These are phyloP conservation scores for Malurus leucopterus DNA, from an alignment of 2,797 vertebrate species.

Conservation along the genomic window DNA sequence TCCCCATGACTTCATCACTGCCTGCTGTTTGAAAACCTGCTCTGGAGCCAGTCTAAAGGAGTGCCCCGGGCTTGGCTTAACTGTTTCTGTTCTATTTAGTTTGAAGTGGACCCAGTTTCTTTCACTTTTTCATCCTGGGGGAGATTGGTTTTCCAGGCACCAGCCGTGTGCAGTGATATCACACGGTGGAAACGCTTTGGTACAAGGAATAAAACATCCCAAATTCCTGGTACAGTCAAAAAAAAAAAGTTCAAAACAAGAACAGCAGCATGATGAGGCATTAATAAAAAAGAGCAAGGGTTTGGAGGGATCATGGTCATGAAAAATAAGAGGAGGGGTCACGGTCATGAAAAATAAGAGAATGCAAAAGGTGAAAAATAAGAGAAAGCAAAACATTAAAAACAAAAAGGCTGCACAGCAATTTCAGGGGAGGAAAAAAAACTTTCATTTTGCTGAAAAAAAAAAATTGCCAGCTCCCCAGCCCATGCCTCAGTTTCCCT, in stretches of 20 bases:
- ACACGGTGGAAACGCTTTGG: background rate
- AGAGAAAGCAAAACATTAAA: background rate
- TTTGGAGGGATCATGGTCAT: background rate
- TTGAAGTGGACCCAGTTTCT: background rate
- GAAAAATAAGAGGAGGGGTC: background rate
- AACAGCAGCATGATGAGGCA: background rate
- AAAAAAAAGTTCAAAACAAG: background rate
- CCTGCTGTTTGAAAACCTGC: conserved; percentile 2
- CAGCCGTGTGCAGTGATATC: rapidly evolving
- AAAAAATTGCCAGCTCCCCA: background rate
- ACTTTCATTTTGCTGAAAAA: background rate
- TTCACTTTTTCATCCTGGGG: background rate
- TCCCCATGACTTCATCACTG: conserved; percentile 48
- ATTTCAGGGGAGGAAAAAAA: background rate
- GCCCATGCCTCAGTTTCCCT: conserved; percentile 30
- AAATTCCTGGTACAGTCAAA: background rate
- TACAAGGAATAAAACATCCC: background rate
- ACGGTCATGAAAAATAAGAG: background rate
- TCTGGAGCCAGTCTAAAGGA: conserved; percentile 32
- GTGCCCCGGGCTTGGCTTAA: conserved; percentile 38
- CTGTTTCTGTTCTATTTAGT: conserved; percentile 37
- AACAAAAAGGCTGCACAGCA: background rate
- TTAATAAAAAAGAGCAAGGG: background rate
- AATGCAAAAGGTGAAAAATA: background rate
- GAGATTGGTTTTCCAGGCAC: background rate